Evolutionary conservation across 2,113 vertebrate genomes (phyloP).

Genomic region (Pampusana beccarii): DNA sequence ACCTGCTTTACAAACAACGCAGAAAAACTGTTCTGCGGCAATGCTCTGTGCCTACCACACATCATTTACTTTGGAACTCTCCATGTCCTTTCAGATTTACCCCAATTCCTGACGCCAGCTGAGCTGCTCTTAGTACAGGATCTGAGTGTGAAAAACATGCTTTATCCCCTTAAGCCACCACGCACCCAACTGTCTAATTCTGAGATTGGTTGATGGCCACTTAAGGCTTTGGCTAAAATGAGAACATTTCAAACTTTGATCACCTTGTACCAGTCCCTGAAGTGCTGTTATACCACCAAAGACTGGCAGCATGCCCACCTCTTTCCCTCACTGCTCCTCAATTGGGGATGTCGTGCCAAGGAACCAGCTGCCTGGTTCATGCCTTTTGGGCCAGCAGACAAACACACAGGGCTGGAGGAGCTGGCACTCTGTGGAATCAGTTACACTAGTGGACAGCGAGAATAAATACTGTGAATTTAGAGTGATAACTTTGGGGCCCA

Average conservation of each 20-base stretch:
- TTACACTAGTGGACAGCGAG: neutral
- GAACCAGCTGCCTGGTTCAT: neutral
- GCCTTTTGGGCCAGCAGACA: neutral
- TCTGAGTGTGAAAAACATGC: neutral
- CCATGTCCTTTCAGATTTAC: neutral
- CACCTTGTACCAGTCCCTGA: neutral
- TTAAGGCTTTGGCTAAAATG: neutral
- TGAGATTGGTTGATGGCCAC: neutral
- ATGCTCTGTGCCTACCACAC: neutral
- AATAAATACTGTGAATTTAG: neutral
- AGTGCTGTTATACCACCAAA: neutral
- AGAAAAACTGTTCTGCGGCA: neutral
- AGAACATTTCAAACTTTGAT: neutral
- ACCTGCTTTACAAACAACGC: neutral
- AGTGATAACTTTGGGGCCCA: neutral
- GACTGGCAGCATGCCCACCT: neutral
- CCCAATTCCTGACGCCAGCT: neutral
- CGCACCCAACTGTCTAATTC: neutral
- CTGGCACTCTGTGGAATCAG: neutral
- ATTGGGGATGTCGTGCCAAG: neutral
- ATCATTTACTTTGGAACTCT: neutral
- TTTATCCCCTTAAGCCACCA: neutral
- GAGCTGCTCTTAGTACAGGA: neutral
- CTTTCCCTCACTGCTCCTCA: neutral
- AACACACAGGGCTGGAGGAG: neutral